Base-by-base conservation (phyloP, 2,797 vertebrate species). In the Artibeus lituratus region DNA sequence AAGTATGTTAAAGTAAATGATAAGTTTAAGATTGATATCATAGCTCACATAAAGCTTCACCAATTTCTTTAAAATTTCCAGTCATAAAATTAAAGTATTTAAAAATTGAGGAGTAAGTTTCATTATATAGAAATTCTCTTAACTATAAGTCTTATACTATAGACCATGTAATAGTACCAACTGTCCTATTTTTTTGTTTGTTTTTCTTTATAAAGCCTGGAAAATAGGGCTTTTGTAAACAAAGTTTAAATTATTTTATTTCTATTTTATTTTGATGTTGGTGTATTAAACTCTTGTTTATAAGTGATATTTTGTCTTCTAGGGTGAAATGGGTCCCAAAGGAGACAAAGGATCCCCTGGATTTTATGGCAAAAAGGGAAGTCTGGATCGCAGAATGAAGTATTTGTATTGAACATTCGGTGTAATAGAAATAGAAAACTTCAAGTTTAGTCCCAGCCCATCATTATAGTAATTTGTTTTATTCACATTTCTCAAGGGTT, bases 291-390 rank as follows among this genome's bases (percentile, higher is more conserved):
- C 21, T 70, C 6, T 49, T 51, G 37, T 94, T 82, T 85, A 35
- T 72, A 42, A 94, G 76, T 47, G 62, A 19, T 86, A 0, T 18
- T 76, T 97, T 98, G 32, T 3, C 84, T 98, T 97, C 92, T 97
- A 99, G 99, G 99, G 99, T 89, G 98, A 99, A 94, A 96, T 88
- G 22, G 99, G 99, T 87, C 98, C 97, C 90, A 98, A 98, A 95
- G 99, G 99, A 96, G 98, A 98, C 59, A 97, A 97, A 97, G 99
- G 99, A 80, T 96, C 98, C 70, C 98, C 98, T 51, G 99, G 99
- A 97, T 98, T 99, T 98, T 98, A 98, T 96, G 99, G 99, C 37
- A 99, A 99, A 98, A 97, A 98, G 99, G 99, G 98, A 99, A 98
- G 98, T 98, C 88, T 95, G 74, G 77, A 67, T 87, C 65, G 74